Conservation (phyloP, 2,113 vertebrate species). For the Chrysochloris asiatica region DNA sequence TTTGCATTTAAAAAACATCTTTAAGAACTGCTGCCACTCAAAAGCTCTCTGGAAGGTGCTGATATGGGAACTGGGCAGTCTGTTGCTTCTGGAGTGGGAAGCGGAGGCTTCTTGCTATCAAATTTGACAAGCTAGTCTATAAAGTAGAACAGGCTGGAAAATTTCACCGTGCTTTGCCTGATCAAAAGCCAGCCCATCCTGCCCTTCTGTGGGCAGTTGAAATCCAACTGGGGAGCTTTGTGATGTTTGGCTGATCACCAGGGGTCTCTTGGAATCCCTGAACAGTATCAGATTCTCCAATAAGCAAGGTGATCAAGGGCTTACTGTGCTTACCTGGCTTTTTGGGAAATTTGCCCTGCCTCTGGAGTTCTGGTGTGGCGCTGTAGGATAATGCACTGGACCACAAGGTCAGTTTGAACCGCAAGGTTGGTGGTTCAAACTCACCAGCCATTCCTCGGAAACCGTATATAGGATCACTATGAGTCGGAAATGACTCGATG, state of each 20-base stretch:
- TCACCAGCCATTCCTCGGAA: no score
- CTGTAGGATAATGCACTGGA: no score
- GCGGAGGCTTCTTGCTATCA: background rate
- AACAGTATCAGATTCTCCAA: background rate
- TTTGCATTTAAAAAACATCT: background rate
- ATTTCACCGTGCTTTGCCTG: background rate
- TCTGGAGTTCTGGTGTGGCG: no score
- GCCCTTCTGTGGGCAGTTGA: background rate
- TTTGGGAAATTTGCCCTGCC: no score
- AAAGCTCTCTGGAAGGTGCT: background rate
- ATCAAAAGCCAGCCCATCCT: background rate
- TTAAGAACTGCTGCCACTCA: background rate
- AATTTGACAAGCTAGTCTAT: background rate
- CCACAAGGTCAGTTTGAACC: no score
- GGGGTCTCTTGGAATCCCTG: background rate
- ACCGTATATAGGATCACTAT: no score
- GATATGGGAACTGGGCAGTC: background rate
- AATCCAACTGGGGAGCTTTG: background rate
- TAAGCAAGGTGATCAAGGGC: background rate
- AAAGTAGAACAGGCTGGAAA: background rate
- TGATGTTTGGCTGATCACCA: background rate
- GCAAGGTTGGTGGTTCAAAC: no score
- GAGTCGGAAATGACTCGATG: no score
- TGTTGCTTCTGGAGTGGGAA: background rate
- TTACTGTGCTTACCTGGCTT: background rate